Base-by-base conservation (phyloP, 2,888 invertebrate species). In the Tridacna gigas region DNA sequence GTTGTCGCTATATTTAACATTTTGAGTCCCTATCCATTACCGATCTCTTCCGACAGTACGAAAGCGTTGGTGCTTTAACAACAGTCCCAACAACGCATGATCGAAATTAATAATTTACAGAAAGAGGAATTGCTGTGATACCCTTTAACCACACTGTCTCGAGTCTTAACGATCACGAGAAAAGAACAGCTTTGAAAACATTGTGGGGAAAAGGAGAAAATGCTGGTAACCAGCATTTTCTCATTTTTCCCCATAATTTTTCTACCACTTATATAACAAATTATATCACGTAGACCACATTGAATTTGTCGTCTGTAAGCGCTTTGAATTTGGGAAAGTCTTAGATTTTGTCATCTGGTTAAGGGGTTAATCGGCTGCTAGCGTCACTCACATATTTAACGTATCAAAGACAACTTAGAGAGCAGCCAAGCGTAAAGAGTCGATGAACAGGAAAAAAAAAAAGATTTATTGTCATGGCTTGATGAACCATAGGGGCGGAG, bases 331-430 rank as follows among this genome's bases (percentile, higher is more conserved):
- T 37, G 37, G 37, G 7, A 37, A 7, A 37, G 37, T 37, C 37
- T 37, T 4, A 37, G 37, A 37, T 37, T 37, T 7, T 37, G 7
- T 37, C 37, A 7, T 37, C 37, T 37, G 7, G 7, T 37, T 37
- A 37, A 67, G 67, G 67, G 67, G n/a, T 67, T 71, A 71, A 71
- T 71, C 71, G 71, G 51, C 2, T 22, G 26, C 71, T 26, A 71
- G 51, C 71, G 86, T 80, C 82, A 75, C 45, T 84, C 88, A 65
- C 88, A 85, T 89, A 86, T 86, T 90, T 90, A 88, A 81, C 89
- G 84, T 89, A 90, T 88, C 84, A 87, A 81, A 82, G 74, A 79
- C 74, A 79, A 79, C 87, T 82, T 67, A 63, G 79, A 73, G 79
- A 67, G 81, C 74, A 84, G 75, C 77, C 28, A 77, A 76, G 83